Percentiles rank a stretch among this genome's conserved stretches.
These are phyloP conservation scores for Crotalus viridis DNA, from an alignment of 2,113 vertebrate genomes.

Conservation along the genomic window DNA sequence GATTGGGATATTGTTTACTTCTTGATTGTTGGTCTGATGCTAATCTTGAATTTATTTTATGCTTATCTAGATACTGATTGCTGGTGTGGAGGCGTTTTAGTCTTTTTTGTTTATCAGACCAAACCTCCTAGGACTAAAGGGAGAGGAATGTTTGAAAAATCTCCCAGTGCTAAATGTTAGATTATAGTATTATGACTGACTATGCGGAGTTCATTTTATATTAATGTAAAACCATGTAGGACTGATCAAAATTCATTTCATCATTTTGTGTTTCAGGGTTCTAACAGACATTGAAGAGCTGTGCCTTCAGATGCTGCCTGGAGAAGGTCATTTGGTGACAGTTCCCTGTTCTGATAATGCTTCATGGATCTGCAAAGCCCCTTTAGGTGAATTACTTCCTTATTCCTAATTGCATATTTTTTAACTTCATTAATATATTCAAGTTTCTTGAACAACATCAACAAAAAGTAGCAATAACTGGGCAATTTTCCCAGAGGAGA, in stretches of 20 bases:
- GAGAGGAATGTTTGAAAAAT: not conserved
- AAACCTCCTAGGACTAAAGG: not conserved
- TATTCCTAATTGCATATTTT: not conserved
- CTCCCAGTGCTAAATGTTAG: not conserved
- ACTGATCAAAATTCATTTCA: not conserved
- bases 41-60: not conserved
- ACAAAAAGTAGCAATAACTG: not conserved
- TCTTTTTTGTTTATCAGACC: not conserved
- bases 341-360: constrained; percentile 5
- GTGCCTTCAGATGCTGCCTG: constrained; percentile 12
- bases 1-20: not conserved
- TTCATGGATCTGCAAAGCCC: constrained; percentile 28
- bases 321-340: not conserved
- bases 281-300: not conserved
- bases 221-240: not conserved
- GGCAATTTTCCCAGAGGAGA: not conserved
- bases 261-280: not conserved
- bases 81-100: not conserved
- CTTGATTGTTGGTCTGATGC: not conserved
- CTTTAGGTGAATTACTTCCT: not conserved
- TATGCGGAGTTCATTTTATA: not conserved
- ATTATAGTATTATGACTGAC: not conserved
- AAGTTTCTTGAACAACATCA: not conserved
- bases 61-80: not conserved
- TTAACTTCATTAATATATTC: not conserved